Evolutionary conservation across 2,113 vertebrate genomes (phyloP).

Genomic region (Mirounga angustirostris): DNA sequence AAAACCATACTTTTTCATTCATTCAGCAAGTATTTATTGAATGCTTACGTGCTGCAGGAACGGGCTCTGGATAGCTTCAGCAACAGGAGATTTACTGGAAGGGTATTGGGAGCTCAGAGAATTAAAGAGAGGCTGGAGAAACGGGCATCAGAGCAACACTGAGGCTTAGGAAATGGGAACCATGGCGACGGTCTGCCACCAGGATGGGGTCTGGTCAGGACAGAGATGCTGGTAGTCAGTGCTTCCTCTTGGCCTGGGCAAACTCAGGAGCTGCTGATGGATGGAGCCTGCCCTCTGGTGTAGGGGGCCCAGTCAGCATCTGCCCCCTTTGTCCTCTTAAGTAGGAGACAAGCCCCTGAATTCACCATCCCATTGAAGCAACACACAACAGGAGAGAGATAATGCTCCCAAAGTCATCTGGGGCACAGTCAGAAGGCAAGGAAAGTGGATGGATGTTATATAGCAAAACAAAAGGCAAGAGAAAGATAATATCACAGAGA

Average conservation of each 20-base stretch:
- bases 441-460: not conserved
- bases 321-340: not conserved
- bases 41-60: not conserved
- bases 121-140: not conserved
- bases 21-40: not conserved
- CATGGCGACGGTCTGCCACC: not conserved
- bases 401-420: not conserved
- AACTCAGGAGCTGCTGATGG: not conserved
- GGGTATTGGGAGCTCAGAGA: not conserved
- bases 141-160: not conserved
- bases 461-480: not conserved
- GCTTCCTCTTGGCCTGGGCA: not conserved
- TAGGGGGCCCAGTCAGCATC: not conserved
- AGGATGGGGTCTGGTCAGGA: not conserved
- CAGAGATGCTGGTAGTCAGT: not conserved
- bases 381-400: not conserved
- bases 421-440: not conserved
- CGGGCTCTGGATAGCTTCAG: slow-evolving; percentile 25
- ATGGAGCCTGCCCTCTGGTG: not conserved
- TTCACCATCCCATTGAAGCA: not conserved
- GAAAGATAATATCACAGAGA: not conserved
- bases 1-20: not conserved
- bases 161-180: not conserved
- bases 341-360: not conserved
- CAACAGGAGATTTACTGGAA: slow-evolving; percentile 29